phyloP scores from a whole-genome alignment of 2,797 vertebrate species.

The Picus viridis region DNA sequence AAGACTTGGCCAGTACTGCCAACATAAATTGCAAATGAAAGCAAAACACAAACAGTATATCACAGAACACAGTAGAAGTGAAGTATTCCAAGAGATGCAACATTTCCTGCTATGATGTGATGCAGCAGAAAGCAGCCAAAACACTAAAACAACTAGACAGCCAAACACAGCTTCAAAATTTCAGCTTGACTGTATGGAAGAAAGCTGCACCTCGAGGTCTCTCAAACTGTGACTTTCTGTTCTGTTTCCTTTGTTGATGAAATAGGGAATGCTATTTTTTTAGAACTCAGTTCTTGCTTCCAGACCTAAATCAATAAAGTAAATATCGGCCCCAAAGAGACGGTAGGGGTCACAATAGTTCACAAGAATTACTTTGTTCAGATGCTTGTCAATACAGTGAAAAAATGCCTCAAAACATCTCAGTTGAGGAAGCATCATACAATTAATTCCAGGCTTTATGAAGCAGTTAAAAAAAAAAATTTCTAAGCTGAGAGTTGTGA shows the following conservation, averaged over 20 bases:
- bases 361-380: background rate
- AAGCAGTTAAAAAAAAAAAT: background rate
- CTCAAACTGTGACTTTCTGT: background rate
- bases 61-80: background rate
- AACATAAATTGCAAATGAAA: background rate
- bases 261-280: background rate
- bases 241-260: background rate
- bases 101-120: background rate
- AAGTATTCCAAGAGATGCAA: background rate
- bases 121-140: background rate
- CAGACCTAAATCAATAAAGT: background rate
- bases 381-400: accelerated
- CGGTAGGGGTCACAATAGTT: background rate
- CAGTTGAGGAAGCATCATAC: background rate
- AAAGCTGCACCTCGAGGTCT: background rate
- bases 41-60: background rate
- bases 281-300: background rate
- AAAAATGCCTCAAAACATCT: background rate
- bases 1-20: background rate
- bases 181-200: background rate
- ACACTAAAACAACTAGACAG: background rate
- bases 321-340: background rate
- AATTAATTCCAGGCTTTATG: background rate
- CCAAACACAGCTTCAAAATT: background rate
- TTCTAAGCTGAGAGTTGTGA: background rate